Percentiles rank a stretch among this genome's conserved stretches.
These are phyloP conservation scores for Chrysotoxum bicinctum DNA, from an alignment of 2,888 invertebrate species.

Conservation along the genomic window DNA sequence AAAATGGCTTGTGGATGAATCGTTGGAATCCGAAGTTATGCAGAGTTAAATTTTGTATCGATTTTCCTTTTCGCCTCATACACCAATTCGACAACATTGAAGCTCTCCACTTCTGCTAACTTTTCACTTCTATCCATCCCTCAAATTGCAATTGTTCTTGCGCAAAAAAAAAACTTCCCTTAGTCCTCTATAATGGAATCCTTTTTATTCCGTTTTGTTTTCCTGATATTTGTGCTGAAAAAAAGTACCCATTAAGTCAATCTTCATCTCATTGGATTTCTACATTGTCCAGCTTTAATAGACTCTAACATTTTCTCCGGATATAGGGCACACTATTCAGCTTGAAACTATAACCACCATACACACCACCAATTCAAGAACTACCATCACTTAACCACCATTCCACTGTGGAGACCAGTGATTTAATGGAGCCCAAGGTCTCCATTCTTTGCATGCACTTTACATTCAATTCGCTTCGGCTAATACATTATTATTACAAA, in stretches of 20 bases:
- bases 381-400: slow-evolving; percentile 18
- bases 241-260: slow-evolving; percentile 21
- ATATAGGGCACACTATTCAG: slow-evolving; percentile 43
- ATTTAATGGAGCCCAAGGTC: slow-evolving; percentile 36
- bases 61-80: too few species aligned
- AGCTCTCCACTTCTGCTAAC: too few species aligned
- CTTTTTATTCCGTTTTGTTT: not conserved
- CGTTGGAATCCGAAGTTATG: too few species aligned
- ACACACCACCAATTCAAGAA: not conserved
- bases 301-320: slow-evolving; percentile 16
- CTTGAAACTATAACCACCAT: not conserved
- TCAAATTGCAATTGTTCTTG: not conserved
- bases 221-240: not conserved
- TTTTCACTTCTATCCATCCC: too few species aligned
- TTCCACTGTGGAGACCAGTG: not conserved
- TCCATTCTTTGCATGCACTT: slow-evolving; percentile 46
- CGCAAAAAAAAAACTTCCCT: not conserved
- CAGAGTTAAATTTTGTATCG: too few species aligned
- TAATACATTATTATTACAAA: slow-evolving; percentile 58
- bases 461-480: slow-evolving; percentile 51
- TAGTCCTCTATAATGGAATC: not conserved
- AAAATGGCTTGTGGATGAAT: too few species aligned
- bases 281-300: slow-evolving; percentile 7
- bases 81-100: too few species aligned
- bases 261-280: not conserved